phyloP scores from a whole-genome alignment of 2,113 vertebrate species.

The Macaca mulatta region DNA sequence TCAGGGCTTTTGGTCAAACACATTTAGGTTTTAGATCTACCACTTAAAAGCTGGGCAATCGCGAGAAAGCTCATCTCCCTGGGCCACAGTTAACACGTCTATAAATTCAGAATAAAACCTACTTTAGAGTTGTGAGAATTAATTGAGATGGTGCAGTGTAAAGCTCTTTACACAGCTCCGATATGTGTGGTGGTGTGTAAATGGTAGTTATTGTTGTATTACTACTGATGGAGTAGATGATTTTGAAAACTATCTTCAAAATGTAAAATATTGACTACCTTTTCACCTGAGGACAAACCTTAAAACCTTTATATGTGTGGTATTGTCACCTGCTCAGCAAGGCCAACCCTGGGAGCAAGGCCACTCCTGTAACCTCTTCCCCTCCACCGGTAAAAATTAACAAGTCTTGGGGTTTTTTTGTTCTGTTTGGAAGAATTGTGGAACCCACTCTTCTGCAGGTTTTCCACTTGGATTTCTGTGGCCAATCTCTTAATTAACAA shows the following conservation, averaged over 20 bases:
- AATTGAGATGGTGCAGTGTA: neutral
- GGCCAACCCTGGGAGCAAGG: neutral
- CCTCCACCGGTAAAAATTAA: neutral
- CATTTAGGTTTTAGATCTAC: slow-evolving; percentile 2
- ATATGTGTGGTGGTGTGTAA: neutral
- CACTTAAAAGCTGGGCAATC: neutral
- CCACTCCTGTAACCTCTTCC: neutral
- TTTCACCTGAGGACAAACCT: neutral
- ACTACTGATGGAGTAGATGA: neutral
- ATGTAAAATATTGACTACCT: neutral
- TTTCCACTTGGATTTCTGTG: neutral
- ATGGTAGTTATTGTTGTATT: neutral
- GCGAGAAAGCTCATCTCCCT: slow-evolving; percentile 1
- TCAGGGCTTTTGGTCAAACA: neutral
- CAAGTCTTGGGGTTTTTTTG: neutral
- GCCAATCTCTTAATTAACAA: neutral
- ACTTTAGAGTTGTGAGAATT: neutral
- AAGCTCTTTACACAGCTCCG: neutral
- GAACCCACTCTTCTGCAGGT: neutral
- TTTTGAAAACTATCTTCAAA: neutral
- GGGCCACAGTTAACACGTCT: slow-evolving; percentile 15
- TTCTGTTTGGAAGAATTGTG: neutral
- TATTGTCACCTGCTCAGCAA: neutral
- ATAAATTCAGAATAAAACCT: slow-evolving; percentile 31
- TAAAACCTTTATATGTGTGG: neutral